Conservation (phyloP, 2,888 invertebrate species). For the Hirtodrosophila alboralis region DNA sequence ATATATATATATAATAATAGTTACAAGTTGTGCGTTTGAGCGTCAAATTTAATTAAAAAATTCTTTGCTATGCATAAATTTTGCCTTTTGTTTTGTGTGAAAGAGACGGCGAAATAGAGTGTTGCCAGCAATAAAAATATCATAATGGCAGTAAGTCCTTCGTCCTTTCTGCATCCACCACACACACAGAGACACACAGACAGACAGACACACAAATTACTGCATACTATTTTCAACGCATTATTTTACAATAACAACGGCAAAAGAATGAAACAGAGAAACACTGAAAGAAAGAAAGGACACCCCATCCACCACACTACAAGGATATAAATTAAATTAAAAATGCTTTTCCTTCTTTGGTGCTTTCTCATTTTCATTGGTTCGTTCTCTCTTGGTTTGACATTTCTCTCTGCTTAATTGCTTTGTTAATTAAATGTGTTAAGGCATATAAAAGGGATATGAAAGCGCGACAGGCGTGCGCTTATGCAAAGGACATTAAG, state of each 20-base stretch:
- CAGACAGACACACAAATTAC: constrained; percentile 26
- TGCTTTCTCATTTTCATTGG: constrained; percentile 22
- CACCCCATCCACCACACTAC: constrained; percentile 4
- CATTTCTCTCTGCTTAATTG: constrained; percentile 73
- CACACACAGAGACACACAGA: constrained; percentile 22
- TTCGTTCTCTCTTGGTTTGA: constrained; percentile 40
- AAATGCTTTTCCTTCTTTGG: constrained; percentile 54
- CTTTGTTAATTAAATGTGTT: constrained; percentile 79
- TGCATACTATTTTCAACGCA: constrained; percentile 54
- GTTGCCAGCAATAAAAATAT: constrained; percentile 72
- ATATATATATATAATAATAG: constrained; percentile 27
- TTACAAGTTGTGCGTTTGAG: constrained; percentile 50
- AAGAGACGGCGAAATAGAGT: constrained; percentile 13
- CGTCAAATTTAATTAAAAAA: constrained; percentile 77
- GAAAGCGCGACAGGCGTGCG: constrained; percentile 52
- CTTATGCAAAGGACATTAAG: constrained; percentile 66
- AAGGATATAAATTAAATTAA: constrained; percentile 69
- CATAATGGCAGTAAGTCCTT: constrained; percentile 55
- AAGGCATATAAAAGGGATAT: constrained; percentile 60
- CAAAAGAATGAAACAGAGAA: constrained; percentile 5
- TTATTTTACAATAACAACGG: constrained; percentile 58
- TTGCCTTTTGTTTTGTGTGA: constrained; percentile 58
- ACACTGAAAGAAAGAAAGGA: constrained; percentile 14
- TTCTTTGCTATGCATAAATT: constrained; percentile 75
- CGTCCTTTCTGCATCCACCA: constrained; percentile 28